Base-by-base conservation (phyloP, 2,888 invertebrate genomes). In the Cyaniris semiargus region DNA sequence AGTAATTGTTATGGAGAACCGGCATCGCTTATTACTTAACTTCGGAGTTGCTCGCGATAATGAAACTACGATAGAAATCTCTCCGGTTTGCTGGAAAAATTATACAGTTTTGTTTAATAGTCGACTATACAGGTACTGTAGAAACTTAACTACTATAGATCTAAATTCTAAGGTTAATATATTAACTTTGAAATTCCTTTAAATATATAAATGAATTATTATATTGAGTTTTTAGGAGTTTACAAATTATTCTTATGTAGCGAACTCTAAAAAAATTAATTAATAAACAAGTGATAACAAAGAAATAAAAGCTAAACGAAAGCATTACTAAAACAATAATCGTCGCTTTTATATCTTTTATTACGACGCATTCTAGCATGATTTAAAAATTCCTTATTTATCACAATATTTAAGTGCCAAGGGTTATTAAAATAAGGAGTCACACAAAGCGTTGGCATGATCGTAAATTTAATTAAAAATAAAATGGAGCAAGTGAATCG, bases 1-100 rank as follows among this genome's bases (percentile, higher is more conserved):
- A 85, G 88, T 91, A 91, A 92, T 92, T 92, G 91, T 91, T 91
- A 91, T 89, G 88, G 89, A 90, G 90, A 91, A 87, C 85, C 84
- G 84, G 86, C 86, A 83, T 83, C 84, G 84, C 90, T 89, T 89
- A 89, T 90, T 90, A 89, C 90, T 86, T 85, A 91, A 91, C 86
- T 91, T 89, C 84, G 85, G 44, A 58, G 77, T 44, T 72, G 60
- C 77, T 27, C 70, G 58, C 72, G 71, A 58, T 77, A 58, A 77
- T 77, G 76, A 72, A 77, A 72, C 76, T n/a, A 27, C 34, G 44
- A 53, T 70, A 70, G 70, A 76, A 48, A 70, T 53, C 70, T 76
- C 27, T 27, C 13, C 6, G 27, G 23, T 27, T 31, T 31, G 21
- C 60, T 66, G 27, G 23, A 66, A 66, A 66, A 66, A 66, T 27